A percentile compares a stretch with the other conserved stretches of the same genome.
These are phyloP conservation scores for Eulemur rubriventer DNA, from an alignment of 2,797 vertebrate genomes.

Conservation along the genomic window DNA sequence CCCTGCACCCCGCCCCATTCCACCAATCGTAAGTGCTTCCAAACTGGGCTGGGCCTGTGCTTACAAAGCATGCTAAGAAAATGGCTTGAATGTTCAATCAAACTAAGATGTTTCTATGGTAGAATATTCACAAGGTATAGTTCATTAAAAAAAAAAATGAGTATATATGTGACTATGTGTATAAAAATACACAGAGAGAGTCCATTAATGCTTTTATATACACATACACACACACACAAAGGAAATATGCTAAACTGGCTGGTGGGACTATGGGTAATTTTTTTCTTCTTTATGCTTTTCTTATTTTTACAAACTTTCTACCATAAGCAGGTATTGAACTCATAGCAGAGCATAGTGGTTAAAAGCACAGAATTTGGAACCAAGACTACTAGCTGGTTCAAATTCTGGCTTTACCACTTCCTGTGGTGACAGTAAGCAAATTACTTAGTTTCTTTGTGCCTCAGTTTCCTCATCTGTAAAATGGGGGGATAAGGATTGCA, in stretches of 20 bases:
- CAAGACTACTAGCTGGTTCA: not conserved
- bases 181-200: not conserved
- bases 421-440: not conserved
- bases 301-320: conserved; percentile 20
- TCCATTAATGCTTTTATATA: not conserved
- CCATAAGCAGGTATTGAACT: not conserved
- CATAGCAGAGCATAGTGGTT: not conserved
- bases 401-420: not conserved
- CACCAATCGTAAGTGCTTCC: not conserved
- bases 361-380: not conserved
- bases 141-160: not conserved
- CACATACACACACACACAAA: not conserved
- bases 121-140: conserved; percentile 15
- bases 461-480: conserved; percentile 26
- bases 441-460: conserved; percentile 4
- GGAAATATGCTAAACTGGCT: not conserved
- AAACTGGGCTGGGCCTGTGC: not conserved
- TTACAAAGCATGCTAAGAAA: not conserved
- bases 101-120: not conserved
- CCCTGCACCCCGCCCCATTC: not conserved
- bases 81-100: not conserved
- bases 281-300: conserved; percentile 14
- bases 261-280: not conserved
- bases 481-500: not conserved
- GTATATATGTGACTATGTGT: not conserved